Evolutionary conservation across 2,888 invertebrate genomes (phyloP).

Genomic region (Drosophila longiperda): DNA sequence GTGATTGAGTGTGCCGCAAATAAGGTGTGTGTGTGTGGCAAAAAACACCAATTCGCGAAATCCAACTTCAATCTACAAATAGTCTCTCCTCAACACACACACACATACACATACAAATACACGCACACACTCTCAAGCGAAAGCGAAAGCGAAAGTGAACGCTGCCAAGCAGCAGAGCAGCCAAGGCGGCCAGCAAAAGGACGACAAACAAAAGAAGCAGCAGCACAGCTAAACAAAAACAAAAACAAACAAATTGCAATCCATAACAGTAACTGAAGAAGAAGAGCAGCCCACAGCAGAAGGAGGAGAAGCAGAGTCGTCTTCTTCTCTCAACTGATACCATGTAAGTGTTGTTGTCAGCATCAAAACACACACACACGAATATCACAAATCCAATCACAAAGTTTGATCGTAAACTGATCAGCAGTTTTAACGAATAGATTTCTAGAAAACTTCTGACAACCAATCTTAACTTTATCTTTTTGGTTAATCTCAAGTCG

Average conservation of each 20-base stretch:
- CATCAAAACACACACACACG: not conserved
- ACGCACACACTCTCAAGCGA: not conserved
- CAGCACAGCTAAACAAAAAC: not conserved
- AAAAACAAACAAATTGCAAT: conserved; percentile 27
- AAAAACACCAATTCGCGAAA: not conserved
- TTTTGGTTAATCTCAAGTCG: not conserved
- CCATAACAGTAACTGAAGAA: not conserved
- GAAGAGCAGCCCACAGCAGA: not conserved
- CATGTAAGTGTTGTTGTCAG: conserved; percentile 1
- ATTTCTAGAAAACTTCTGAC: not conserved
- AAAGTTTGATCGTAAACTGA: not conserved
- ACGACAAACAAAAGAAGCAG: conserved; percentile 9
- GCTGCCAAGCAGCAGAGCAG: conserved; percentile 2
- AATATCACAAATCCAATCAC: not conserved
- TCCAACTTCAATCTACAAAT: not conserved
- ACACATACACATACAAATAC: not conserved
- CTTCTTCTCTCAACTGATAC: not conserved
- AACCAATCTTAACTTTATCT: no score
- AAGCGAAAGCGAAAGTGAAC: conserved; percentile 36
- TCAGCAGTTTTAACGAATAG: not conserved
- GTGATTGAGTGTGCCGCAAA: conserved; percentile 22
- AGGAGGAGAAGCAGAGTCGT: not conserved
- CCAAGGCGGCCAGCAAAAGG: conserved; percentile 1
- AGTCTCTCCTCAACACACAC: not conserved
- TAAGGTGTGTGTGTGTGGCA: not conserved